Evolutionary conservation across 2,888 invertebrate genomes (phyloP), one percentile per base, ranked within the genome.

Genomic region (Octodonta nipae): DNA sequence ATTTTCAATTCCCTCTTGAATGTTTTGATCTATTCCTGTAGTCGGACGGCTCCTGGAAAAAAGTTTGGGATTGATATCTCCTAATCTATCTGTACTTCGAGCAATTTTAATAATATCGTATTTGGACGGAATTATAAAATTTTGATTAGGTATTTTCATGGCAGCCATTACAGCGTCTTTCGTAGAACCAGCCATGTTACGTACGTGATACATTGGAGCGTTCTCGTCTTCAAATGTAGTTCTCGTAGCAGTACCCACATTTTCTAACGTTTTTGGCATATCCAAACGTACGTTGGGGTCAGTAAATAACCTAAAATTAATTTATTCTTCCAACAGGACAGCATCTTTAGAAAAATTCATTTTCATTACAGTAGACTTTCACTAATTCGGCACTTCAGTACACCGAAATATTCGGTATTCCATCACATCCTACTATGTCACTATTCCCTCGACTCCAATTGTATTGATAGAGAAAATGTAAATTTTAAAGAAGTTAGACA

Each of bases 191-290:
- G 60, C 34, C 36, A 58, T 45, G 32, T 60, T 56, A 29, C 51
- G 49, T 10, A 61, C 40, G 33, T 63, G 61, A 33, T 51, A 56
- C 42, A 60, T 42, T 3, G 63, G 63, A 3, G 58, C 52, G 6
- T 48, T 47, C 33, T 58, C 48, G 31, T 58, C 53, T 36, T 59
- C 57, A 29, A 61, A 55, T n/a, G 55, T 47, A 15, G 55, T 50
- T 35, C 48, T 56, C 1, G 56, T 50, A 3, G 55, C 52, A 1
- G 53, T 48, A 3, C 60, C 61, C 6, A 51, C 15, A 38, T 61
- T 61, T 35, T 58, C 57, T 15, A 60, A 38, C 1, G 61, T 60
- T 47, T 57, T 58, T n/a, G 54, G 47, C 26, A 61, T 43, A 38
- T 63, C 58, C 2, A 63, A 30, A 40, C 51, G 52, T 2, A 48